phyloP scores from a whole-genome alignment of 2,888 invertebrate genomes.

The Metalampra italica region DNA sequence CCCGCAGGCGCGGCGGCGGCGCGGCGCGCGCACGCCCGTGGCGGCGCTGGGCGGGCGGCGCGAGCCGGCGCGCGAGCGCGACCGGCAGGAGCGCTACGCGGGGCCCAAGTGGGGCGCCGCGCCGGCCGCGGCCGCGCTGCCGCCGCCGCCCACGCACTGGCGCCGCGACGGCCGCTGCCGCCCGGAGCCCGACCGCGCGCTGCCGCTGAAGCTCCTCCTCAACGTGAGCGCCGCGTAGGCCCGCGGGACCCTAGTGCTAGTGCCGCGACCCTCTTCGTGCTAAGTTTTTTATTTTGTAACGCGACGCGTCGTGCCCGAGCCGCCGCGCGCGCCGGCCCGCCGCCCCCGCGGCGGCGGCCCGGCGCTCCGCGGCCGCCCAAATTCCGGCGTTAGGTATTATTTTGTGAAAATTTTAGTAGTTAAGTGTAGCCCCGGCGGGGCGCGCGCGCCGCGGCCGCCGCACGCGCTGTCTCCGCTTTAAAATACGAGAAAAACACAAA shows the following conservation, averaged over 20 bases:
- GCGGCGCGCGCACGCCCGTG: slow-evolving; percentile 36
- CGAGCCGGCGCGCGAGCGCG: slow-evolving; percentile 22
- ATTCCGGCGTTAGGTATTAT: slow-evolving; percentile 78
- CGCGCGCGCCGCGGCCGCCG: slow-evolving; percentile 19
- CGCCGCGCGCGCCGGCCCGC: slow-evolving; percentile 59
- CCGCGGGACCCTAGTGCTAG: slow-evolving; percentile 50
- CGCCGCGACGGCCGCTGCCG: slow-evolving; percentile 71
- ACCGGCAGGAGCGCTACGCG: slow-evolving; percentile 73
- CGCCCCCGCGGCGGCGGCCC: slow-evolving; percentile 52
- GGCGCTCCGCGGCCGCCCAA: slow-evolving; percentile 57
- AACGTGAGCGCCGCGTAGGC: slow-evolving; percentile 72
- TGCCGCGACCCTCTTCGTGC: slow-evolving; percentile 51
- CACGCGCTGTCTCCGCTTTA: slow-evolving; percentile 18
- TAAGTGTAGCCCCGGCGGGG: slow-evolving; percentile 51
- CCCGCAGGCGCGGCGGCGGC: slow-evolving; percentile 45
- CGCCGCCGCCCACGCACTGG: slow-evolving; percentile 90
- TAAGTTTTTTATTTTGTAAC: slow-evolving; percentile 70
- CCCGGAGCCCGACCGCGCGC: slow-evolving; percentile 74
- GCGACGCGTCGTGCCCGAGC: slow-evolving; percentile 49
- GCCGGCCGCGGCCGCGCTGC: slow-evolving; percentile 86
- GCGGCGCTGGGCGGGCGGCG: slow-evolving; percentile 18
- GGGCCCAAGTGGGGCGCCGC: slow-evolving; percentile 91
- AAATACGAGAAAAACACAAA: slow-evolving; percentile 3
- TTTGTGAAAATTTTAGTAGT: slow-evolving; percentile 77
- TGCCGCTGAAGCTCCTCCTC: slow-evolving; percentile 81